Percentiles rank a stretch among this genome's conserved stretches.
phyloP scores from a whole-genome alignment of 1,140 invertebrate species.

The Zophobas morio region DNA sequence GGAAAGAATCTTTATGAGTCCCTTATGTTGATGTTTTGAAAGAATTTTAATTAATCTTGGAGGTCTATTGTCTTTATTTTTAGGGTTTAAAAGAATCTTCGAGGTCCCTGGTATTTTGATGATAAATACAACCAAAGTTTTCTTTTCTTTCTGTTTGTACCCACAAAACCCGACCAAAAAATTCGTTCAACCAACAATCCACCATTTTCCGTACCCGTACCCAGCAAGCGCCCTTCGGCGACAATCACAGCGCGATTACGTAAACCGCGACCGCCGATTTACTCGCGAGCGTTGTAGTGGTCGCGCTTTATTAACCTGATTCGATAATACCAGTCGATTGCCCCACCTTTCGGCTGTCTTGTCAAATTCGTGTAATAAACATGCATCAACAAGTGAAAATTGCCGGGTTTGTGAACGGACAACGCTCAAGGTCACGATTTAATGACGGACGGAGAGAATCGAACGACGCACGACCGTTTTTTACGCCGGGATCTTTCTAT shows the following conservation, averaged over 20 bases:
- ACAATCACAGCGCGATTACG: slow-evolving; percentile 15
- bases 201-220: no score
- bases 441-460: neutral
- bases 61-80: no score
- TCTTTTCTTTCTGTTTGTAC: no score
- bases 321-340: slow-evolving; percentile 15
- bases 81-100: no score
- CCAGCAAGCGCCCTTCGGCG: neutral
- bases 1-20: no score
- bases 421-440: slow-evolving; percentile 25
- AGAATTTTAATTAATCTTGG: no score
- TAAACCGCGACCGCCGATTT: slow-evolving; percentile 11
- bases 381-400: slow-evolving; percentile 19
- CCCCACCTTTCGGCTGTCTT: slow-evolving; percentile 23
- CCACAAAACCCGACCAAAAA: no score
- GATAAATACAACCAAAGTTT: no score
- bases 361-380: slow-evolving; percentile 5
- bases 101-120: no score
- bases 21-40: no score
- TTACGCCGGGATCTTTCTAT: neutral
- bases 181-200: no score
- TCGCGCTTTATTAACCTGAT: slow-evolving; percentile 39
- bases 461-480: neutral
- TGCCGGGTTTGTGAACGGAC: slow-evolving; percentile 10
- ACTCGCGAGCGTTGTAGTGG: neutral